These are phyloP conservation scores for Zaprionus davidi DNA, from an alignment of 1,140 invertebrate genomes.

Conservation along the genomic window DNA sequence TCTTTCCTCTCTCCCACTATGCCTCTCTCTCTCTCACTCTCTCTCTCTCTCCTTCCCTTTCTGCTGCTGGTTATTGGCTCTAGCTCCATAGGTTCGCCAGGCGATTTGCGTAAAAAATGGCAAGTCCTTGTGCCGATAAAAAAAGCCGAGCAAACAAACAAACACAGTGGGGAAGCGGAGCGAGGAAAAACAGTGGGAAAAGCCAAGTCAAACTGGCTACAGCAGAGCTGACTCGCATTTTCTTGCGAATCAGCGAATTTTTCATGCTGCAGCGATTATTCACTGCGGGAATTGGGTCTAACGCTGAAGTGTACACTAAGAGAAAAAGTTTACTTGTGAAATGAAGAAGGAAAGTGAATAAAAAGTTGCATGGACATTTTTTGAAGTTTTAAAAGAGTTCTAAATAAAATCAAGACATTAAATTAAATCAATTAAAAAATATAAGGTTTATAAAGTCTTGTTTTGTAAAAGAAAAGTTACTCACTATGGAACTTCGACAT, in stretches of 20 bases:
- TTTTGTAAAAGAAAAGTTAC: too few relatives aligned
- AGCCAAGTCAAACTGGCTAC: slow-evolving; percentile 10
- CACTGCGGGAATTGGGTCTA: slow-evolving; percentile 45
- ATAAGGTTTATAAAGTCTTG: too few relatives aligned
- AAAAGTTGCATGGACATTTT: too few relatives aligned
- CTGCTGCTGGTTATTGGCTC: slow-evolving; percentile 59
- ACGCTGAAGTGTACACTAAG: slow-evolving; percentile 39
- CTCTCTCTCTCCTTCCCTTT: not conserved
- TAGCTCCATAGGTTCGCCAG: slow-evolving; percentile 45
- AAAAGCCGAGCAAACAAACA: slow-evolving; percentile 49
- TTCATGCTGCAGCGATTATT: slow-evolving; percentile 82
- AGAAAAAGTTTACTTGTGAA: slow-evolving; percentile 26
- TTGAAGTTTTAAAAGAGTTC: too few relatives aligned
- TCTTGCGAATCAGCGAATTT: slow-evolving; percentile 77
- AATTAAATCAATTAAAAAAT: too few relatives aligned
- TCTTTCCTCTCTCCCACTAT: not conserved
- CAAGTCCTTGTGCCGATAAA: slow-evolving; percentile 66
- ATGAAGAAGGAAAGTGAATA: not conserved
- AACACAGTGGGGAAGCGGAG: slow-evolving; percentile 47
- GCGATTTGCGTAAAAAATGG: slow-evolving; percentile 80
- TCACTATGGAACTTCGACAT: too few relatives aligned
- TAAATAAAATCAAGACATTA: too few relatives aligned
- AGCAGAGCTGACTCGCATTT: slow-evolving; percentile 42
- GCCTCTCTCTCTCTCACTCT: not conserved
- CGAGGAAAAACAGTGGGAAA: slow-evolving; percentile 13